Evolutionary conservation across 1,140 invertebrate genomes (phyloP), one percentile per base, ranked within the genome.

Genomic region (Orius insidiosus): DNA sequence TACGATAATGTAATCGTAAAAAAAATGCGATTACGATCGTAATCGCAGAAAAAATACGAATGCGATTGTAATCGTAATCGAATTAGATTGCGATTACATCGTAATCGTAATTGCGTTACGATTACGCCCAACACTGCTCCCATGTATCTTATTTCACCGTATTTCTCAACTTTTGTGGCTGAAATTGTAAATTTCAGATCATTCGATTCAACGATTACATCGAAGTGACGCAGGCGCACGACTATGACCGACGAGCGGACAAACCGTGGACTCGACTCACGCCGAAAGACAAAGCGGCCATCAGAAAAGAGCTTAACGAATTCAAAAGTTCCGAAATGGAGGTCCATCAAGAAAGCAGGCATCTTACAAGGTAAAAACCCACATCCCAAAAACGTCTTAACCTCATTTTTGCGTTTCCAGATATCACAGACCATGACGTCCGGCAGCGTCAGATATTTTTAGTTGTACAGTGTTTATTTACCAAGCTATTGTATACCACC

Each of bases 281-380:
- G 45, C 93, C 92, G 47, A 89, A 90, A 67, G 95, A 98, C 68
- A 99, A 98, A 71, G 93, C 94, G 57, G 87, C 90, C 60, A 98
- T 98, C 63, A 76, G 94, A 52, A 97, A 97, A 65, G 95, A 99
- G 69, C 73, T 99, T 55, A 98, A 99, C 72, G 95, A 98, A 68
- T 99, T 95, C 67, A 99, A 99, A 70, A 93, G 88, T 62, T 87
- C 83, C 53, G 95, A 99, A 71, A 99, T 99, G 95, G 89, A 90
- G 61, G 95, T 99, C 50, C 95, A 99, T 70, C 88, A 96, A 67
- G 90, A 97, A 53, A 96, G 90, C 75, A 78, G 85, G 64, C 92
- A 98, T 69, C 77, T 97, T 59, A 98, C 83, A 52, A 83, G 83
- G 83, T 86, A 69, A n/a, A n/a, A n/a, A n/a, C n/a, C 54, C 49